These are phyloP conservation scores for Itoplectis maculator DNA, from an alignment of 2,888 invertebrate genomes.

Conservation along the genomic window DNA sequence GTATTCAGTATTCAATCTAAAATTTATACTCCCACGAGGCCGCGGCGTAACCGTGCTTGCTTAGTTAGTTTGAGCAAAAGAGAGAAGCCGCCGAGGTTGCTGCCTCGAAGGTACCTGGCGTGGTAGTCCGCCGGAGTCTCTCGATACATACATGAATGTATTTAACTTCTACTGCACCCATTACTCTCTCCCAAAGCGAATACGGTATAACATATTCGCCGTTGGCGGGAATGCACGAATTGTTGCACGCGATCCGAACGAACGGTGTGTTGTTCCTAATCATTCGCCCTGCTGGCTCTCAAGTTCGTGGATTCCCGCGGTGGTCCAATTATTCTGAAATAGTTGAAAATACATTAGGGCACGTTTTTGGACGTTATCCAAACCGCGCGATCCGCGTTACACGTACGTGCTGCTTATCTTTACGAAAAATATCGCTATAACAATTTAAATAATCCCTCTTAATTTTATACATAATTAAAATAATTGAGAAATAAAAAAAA, in stretches of 20 bases:
- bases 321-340: constrained; percentile 57
- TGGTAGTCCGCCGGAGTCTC: background rate
- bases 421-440: constrained; percentile 1
- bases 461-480: too few species aligned
- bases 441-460: background rate
- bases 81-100: background rate
- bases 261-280: constrained; percentile 52
- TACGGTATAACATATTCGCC: constrained; percentile 28
- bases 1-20: constrained; percentile 29
- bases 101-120: background rate
- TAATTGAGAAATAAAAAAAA: too few species aligned
- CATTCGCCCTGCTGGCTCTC: constrained; percentile 45
- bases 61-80: constrained; percentile 20
- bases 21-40: constrained; percentile 17
- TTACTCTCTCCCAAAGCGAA: constrained; percentile 3
- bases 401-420: constrained; percentile 16
- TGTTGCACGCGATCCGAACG: constrained; percentile 56
- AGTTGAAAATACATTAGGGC: constrained; percentile 51
- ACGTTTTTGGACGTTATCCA: constrained; percentile 54
- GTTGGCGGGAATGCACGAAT: constrained; percentile 43
- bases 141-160: constrained; percentile 24
- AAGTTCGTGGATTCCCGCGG: constrained; percentile 41
- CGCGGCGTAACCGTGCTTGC: background rate
- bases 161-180: constrained; percentile 13
- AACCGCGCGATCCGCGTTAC: constrained; percentile 44